These are phyloP conservation scores for Chauna torquata DNA, from an alignment of 2,113 vertebrate species.

Conservation along the genomic window DNA sequence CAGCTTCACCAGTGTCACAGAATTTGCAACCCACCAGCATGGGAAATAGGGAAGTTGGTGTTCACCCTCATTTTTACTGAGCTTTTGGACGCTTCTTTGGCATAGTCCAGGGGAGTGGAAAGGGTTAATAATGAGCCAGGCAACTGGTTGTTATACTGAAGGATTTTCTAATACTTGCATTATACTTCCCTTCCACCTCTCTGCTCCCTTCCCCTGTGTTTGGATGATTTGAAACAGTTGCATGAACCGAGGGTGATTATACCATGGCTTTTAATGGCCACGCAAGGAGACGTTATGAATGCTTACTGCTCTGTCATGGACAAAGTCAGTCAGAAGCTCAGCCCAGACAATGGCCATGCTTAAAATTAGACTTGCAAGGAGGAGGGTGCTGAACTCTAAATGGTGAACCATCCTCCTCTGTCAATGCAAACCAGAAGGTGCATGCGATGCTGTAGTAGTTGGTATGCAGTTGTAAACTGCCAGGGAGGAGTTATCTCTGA, in stretches of 20 bases:
- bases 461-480: conserved; percentile 46
- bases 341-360: conserved; percentile 1
- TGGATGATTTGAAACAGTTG: neutral
- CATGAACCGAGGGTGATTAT: neutral
- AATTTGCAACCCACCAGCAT: neutral
- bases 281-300: neutral
- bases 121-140: neutral
- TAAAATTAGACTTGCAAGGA: conserved; percentile 19
- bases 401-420: neutral
- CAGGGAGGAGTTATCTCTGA: conserved; percentile 50
- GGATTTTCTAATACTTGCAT: neutral
- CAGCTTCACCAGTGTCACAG: neutral
- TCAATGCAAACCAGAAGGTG: conserved; percentile 33
- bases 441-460: neutral
- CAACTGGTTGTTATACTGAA: neutral
- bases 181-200: neutral
- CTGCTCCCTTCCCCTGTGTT: neutral
- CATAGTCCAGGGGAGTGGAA: neutral
- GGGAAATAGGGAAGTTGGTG: neutral
- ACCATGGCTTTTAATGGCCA: neutral
- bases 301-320: neutral
- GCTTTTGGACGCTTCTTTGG: neutral
- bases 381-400: neutral
- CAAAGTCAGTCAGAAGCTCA: conserved; percentile 19
- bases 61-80: neutral